Conservation (phyloP, 2,113 vertebrate species). For the Natator depressus region DNA sequence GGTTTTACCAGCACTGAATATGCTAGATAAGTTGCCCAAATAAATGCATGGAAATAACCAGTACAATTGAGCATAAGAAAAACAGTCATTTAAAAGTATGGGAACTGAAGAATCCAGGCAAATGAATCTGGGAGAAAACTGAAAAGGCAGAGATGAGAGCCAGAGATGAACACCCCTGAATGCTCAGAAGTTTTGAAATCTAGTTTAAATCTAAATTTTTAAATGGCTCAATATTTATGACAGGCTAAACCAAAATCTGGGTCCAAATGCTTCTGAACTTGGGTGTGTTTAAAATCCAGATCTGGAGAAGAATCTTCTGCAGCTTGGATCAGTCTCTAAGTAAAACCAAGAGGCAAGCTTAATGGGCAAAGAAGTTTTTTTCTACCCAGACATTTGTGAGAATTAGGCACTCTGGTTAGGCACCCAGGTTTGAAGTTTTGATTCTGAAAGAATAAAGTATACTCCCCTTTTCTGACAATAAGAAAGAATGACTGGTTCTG, state of each 20-base stretch:
- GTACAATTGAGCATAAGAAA: neutral
- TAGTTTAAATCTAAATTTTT: neutral
- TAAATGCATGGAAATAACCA: neutral
- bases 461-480: neutral
- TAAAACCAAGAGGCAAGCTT: neutral
- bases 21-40: neutral
- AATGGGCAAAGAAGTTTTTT: neutral
- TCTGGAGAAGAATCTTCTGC: neutral
- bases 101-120: neutral
- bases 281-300: neutral
- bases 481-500: fast-evolving
- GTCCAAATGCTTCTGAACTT: neutral
- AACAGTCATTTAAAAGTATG: neutral
- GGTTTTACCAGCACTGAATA: neutral
- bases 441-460: neutral
- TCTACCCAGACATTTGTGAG: neutral
- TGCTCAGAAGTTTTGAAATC: neutral
- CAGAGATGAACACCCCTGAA: neutral
- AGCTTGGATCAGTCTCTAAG: neutral
- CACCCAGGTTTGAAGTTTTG: neutral
- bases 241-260: fast-evolving
- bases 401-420: neutral
- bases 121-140: neutral
- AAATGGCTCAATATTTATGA: neutral
- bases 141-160: neutral